Conservation (phyloP, 2,888 invertebrate species). For the Melitaea athalia region DNA sequence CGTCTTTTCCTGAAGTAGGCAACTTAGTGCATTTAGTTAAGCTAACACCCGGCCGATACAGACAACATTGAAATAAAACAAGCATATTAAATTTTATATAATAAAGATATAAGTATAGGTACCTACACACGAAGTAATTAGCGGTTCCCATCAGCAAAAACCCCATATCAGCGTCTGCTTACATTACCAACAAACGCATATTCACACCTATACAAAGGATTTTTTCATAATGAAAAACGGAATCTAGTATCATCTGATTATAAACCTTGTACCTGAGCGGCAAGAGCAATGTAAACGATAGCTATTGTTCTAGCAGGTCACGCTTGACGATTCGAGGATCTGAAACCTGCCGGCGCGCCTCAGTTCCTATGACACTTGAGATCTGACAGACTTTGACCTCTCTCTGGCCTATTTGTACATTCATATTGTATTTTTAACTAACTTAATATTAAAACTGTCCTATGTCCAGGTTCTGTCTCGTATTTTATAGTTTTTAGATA, state of each 20-base stretch:
- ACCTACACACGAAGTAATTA: background rate
- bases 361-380: conserved; percentile 56
- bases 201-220: conserved; percentile 9
- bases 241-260: background rate
- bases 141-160: background rate
- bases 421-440: background rate
- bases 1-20: too few relatives aligned
- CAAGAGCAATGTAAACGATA: conserved; percentile 15
- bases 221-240: conserved; percentile 3
- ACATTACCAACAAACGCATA: background rate
- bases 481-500: too few relatives aligned
- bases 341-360: conserved; percentile 35
- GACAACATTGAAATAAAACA: too few relatives aligned
- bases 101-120: too few relatives aligned
- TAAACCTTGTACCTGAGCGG: conserved; percentile 14
- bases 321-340: conserved; percentile 25
- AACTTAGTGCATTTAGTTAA: too few relatives aligned
- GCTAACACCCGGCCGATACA: too few relatives aligned
- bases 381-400: conserved; percentile 50
- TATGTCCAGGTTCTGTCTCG: background rate
- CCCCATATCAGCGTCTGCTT: background rate
- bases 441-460: background rate
- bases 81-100: too few relatives aligned
- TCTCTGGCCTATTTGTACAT: conserved; percentile 10
- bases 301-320: conserved; percentile 28